Evolutionary conservation across 1,140 invertebrate species (phyloP), one percentile per base, ranked within the genome.

Genomic region (Heliconius hewitsoni): DNA sequence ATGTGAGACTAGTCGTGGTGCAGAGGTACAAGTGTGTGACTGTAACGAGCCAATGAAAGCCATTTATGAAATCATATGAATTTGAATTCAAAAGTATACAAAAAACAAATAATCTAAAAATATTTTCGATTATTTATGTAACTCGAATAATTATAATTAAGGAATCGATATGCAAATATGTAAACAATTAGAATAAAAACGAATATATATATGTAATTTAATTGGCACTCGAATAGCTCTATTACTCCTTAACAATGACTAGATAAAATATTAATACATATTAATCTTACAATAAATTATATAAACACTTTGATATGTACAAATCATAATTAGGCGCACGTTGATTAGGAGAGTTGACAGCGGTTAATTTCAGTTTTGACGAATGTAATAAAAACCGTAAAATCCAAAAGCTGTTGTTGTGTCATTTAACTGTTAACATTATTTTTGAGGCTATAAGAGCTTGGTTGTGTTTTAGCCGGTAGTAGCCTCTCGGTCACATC

Each of bases 391-490:
- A 71, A 9, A 23, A 57, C 8, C 19, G 19, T 57, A 57, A 57
- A 57, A 23, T 11, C 8, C 30, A 30, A 71, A 37, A 23, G 23
- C 23, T 23, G 23, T 23, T 23, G 23, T 23, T 23, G 23, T 23
- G 23, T 23, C 23, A 23, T 82, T 90, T 92, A 93, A 86, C 87
- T 90, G 81, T 93, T 93, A 81, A 92, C 88, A 82, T 94, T 93
- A 81, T 91, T 92, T 85, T 95, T 95, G 74, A 95, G 90, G 82
- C 94, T 95, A 72, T 93, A 90, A 8, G 94, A 91, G 83, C 93
- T 94, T 9, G 94, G 91, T 76, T 94, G 93, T 8, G 86, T 73
- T 79, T 87, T 93, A 18, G 87, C 78, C 13, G 92, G 87, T 16
- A 95, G 87, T 77, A 95, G 84, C 79, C 91, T 85, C 80, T 95